Evolutionary conservation across 2,888 invertebrate genomes (phyloP).

Genomic region (Scotopteryx bipunctaria): DNA sequence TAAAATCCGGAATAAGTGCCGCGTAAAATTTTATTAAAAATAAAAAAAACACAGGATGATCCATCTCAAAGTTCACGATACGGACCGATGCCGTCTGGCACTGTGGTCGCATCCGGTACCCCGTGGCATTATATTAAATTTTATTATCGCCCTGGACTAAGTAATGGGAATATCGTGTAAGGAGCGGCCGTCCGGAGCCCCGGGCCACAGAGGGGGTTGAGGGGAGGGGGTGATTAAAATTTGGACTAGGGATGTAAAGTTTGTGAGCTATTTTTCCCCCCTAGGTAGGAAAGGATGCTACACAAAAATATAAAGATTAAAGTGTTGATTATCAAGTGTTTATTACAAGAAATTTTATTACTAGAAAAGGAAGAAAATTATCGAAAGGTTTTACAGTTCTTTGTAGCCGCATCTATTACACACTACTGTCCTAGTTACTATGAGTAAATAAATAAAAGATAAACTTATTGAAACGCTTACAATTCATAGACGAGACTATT

Average conservation of each 20-base stretch:
- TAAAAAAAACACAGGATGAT: conserved; percentile 42
- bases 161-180: conserved; percentile 85
- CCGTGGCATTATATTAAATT: conserved; percentile 81
- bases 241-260: conserved; percentile 50
- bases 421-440: no score
- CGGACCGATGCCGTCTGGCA: conserved; percentile 53
- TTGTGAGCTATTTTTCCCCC: no score
- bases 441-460: no score
- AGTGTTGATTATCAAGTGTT: no score
- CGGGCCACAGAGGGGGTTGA: conserved; percentile 56
- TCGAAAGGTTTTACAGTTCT: no score
- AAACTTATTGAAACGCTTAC: no score
- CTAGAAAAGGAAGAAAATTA: no score
- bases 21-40: conserved; percentile 31
- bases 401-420: no score
- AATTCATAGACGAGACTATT: no score
- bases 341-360: no score
- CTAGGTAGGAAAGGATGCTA: no score
- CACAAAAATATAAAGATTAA: no score
- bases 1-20: conserved; percentile 17
- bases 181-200: conserved; percentile 77
- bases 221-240: conserved; percentile 76
- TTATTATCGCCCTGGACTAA: conserved; percentile 83
- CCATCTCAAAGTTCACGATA: conserved; percentile 37
- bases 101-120: conserved; percentile 74